phyloP scores from a whole-genome alignment of 2,113 vertebrate species.

The Hucho hucho region DNA sequence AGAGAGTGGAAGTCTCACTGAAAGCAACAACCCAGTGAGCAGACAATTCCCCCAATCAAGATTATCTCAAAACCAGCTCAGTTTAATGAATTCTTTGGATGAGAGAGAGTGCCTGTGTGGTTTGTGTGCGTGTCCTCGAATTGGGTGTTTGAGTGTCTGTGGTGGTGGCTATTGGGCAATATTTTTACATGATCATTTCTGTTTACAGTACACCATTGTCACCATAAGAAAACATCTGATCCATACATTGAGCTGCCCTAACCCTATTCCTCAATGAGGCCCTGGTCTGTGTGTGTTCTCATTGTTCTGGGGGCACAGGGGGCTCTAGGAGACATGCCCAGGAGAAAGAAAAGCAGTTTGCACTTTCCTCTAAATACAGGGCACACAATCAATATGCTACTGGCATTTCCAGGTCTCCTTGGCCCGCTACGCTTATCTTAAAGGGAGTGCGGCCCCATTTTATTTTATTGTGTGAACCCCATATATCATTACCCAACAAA shows the following conservation, averaged over 20 bases:
- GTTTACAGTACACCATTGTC: no score
- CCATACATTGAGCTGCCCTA: no score
- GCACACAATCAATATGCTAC: constrained; percentile 68
- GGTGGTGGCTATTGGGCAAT: no score
- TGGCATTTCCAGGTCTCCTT: constrained; percentile 66
- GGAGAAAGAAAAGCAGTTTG: constrained; percentile 32
- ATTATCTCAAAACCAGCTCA: not conserved
- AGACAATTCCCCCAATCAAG: constrained; percentile 37
- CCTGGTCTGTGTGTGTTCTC: constrained; percentile 4
- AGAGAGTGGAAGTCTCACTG: constrained; percentile 43
- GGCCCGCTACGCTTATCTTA: constrained; percentile 63
- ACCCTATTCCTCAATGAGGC: no score
- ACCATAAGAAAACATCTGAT: no score
- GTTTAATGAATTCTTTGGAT: not conserved
- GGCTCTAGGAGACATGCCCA: constrained; percentile 37
- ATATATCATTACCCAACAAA: constrained; percentile 73
- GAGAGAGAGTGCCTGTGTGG: not conserved
- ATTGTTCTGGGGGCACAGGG: constrained; percentile 24
- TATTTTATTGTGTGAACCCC: constrained; percentile 62
- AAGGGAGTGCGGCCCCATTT: constrained; percentile 64
- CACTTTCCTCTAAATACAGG: constrained; percentile 53
- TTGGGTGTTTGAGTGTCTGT: no score
- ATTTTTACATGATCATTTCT: no score
- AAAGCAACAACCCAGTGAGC: constrained; percentile 38
- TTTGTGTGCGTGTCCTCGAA: not conserved